These are phyloP conservation scores for Metridium senile DNA, from an alignment of 92 coral and sea anemone genomes.

Conservation along the genomic window DNA sequence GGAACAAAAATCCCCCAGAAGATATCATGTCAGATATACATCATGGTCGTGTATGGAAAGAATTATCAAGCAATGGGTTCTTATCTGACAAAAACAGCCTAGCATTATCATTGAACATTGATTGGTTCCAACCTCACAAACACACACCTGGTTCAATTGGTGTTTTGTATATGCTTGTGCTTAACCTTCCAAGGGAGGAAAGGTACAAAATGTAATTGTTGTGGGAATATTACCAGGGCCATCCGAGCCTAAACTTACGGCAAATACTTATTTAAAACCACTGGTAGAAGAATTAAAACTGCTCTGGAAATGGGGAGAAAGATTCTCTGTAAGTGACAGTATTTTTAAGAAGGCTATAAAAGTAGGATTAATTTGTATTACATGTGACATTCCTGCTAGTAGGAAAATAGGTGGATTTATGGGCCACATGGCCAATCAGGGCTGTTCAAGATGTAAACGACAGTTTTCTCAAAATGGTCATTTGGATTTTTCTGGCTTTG, in stretches of 20 bases:
- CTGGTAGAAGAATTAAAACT: constrained; percentile 55
- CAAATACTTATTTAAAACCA: constrained; percentile 64
- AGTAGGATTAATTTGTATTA: constrained; percentile 58
- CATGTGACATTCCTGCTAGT: constrained; percentile 71
- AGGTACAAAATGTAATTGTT: constrained; percentile 68
- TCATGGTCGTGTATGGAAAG: constrained; percentile 58
- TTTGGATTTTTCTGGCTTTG: constrained; percentile 58
- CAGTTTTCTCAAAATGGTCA: constrained; percentile 8
- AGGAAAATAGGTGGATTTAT: constrained; percentile 66
- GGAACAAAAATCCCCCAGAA: constrained; percentile 15
- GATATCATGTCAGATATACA: constrained; percentile 34
- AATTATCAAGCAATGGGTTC: constrained; percentile 43
- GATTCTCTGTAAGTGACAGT: constrained; percentile 37
- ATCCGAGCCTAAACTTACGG: constrained; percentile 56
- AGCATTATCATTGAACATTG: constrained; percentile 62
- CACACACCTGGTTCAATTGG: constrained; percentile 72
- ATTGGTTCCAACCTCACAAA: constrained; percentile 70
- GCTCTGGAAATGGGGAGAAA: constrained; percentile 35
- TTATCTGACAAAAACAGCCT: constrained; percentile 22
- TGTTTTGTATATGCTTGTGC: constrained; percentile 48
- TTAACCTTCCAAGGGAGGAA: constrained; percentile 57
- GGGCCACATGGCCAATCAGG: constrained; percentile 74
- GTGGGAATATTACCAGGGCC: constrained; percentile 77
- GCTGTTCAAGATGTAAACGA: constrained; percentile 59
- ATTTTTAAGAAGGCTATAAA: constrained; percentile 29